Evolutionary conservation across 2,888 invertebrate genomes (phyloP), one percentile per base, ranked within the genome.

Genomic region (Ornithoptera priamus): DNA sequence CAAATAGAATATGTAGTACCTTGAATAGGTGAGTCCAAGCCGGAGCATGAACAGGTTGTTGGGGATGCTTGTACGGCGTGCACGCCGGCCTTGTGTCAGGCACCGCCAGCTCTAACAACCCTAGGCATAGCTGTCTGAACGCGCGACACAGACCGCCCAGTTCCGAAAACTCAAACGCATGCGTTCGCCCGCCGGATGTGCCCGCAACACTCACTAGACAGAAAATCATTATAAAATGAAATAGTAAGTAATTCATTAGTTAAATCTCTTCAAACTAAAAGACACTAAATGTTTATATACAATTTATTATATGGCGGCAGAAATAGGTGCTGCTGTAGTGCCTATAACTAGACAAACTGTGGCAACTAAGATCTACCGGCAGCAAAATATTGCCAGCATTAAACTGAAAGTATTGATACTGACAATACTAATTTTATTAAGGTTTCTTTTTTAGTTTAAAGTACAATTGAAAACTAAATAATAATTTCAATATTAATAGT

Each of bases 71-170:
- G 63, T 70, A 70, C 24, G 60, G 63, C 42, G 63, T 77, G 77
- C 5, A 75, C 72, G 30, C 92, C 0, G 94, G 95, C 74, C 96
- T 90, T 0, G 95, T 94, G 79, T 97, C 97, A 0, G 97, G 97
- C 81, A 96, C 97, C 0, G 97, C 97, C 64, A 98, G 89, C 81
- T 97, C 97, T 12, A 98, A 96, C 15, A 98, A 92, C 0, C 97
- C 97, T 22, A 98, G 90, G 77, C 97, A 97, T 7, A 97, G 95
- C 72, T 97, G 96, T 67, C 97, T 95, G 53, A 98, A 84, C 1
- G 95, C 94, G 67, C 95, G 94, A 67, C 96, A 96, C 76, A 98
- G 91, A 5, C 94, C 94, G 8, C 96, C 94, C 68, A 97, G 89
- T 80, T 97, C 97, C 0, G 93, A 87, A 72, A 96, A 94, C n/a